Conservation (phyloP, 1,140 invertebrate species). For the Tetragonula clypearis region DNA sequence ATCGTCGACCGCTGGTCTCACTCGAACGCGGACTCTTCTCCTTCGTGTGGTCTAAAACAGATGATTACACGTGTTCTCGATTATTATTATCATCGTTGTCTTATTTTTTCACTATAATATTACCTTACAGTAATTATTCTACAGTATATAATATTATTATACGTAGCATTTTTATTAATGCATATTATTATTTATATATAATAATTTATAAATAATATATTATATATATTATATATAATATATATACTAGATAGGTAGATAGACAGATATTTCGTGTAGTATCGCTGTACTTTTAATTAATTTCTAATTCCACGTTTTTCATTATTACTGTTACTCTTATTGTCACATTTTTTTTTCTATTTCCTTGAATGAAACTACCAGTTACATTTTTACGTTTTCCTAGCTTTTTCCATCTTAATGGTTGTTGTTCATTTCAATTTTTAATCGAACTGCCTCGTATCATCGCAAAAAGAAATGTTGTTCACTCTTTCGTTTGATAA, state of each 20-base stretch:
- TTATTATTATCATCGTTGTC: background rate
- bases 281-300: background rate
- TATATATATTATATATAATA: too few species aligned
- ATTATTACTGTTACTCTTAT: background rate
- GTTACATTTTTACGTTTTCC: background rate
- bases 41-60: slow-evolving; percentile 63
- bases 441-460: background rate
- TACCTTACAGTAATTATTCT: background rate
- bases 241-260: too few species aligned
- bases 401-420: background rate
- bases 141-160: background rate
- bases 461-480: background rate
- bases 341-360: background rate
- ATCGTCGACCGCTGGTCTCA: slow-evolving; percentile 73
- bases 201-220: too few species aligned
- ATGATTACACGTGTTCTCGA: background rate
- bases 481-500: background rate
- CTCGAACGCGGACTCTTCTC: slow-evolving; percentile 73
- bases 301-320: background rate
- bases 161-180: background rate
- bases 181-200: background rate
- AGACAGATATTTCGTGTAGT: background rate
- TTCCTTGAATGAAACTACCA: background rate
- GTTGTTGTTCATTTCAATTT: background rate
- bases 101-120: too few species aligned